These are phyloP conservation scores for Maniola hyperantus DNA, from an alignment of 2,888 invertebrate species.

Conservation along the genomic window DNA sequence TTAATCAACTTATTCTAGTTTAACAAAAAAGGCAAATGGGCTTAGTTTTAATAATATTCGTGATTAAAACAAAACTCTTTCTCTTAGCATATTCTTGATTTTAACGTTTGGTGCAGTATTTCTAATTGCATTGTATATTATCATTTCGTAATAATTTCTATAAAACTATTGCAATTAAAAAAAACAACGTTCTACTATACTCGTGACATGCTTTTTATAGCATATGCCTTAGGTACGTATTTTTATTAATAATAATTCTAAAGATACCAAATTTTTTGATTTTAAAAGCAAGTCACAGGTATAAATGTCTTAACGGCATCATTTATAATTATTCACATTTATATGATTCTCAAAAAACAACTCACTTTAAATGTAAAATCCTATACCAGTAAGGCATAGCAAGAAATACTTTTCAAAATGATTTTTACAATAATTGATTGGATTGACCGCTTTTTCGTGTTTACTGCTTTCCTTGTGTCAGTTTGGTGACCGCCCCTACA, in stretches of 20 bases:
- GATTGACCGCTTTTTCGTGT: conserved; percentile 84
- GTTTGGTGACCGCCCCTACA: conserved; percentile 81
- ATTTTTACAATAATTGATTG: conserved; percentile 78
- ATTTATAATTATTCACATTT: conserved; percentile 37
- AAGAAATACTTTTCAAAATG: conserved; percentile 72
- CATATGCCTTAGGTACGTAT: not conserved
- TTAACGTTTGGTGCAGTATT: conserved; percentile 81
- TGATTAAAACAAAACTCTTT: conserved; percentile 66
- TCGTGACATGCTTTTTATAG: conserved; percentile 56
- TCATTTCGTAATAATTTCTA: conserved; percentile 72
- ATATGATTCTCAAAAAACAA: conserved; percentile 78
- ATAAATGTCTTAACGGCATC: conserved; percentile 35
- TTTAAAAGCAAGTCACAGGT: conserved; percentile 59
- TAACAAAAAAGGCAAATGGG: conserved; percentile 76
- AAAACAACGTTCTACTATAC: conserved; percentile 54
- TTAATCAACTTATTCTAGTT: conserved; percentile 53
- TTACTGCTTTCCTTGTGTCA: conserved; percentile 84
- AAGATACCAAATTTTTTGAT: not conserved
- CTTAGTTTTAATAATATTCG: conserved; percentile 69
- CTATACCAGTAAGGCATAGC: conserved; percentile 56
- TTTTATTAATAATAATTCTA: not conserved
- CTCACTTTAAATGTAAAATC: conserved; percentile 67
- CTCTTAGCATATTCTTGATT: conserved; percentile 76
- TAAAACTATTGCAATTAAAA: conserved; percentile 55
- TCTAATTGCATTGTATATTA: conserved; percentile 81